These are phyloP conservation scores for Aradophagus sp. DNA, from an alignment of 1,140 invertebrate species.

Conservation along the genomic window DNA sequence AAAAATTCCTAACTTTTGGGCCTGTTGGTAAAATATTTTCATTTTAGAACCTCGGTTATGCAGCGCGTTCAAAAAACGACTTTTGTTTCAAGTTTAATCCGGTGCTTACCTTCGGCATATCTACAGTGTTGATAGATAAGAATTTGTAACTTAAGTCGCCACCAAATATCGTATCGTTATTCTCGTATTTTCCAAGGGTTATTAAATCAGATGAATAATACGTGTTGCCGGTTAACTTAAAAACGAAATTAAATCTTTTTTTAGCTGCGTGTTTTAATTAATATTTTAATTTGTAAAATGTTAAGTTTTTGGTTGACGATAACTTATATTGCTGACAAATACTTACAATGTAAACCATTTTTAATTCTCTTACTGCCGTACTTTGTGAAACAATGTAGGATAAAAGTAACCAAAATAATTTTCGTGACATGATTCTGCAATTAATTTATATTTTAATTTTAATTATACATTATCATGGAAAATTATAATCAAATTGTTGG, in stretches of 20 bases:
- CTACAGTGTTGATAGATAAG: constrained; percentile 51
- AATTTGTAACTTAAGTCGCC: constrained; percentile 57
- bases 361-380: constrained; percentile 17
- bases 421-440: constrained; percentile 20
- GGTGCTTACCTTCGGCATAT: constrained; percentile 60
- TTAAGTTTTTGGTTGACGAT: no score
- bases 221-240: constrained; percentile 59
- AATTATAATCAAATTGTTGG: no score
- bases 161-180: constrained; percentile 23
- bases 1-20: constrained; percentile 59
- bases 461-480: background rate
- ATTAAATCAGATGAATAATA: constrained; percentile 57
- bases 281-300: no score
- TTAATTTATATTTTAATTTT: constrained; percentile 1
- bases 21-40: constrained; percentile 7
- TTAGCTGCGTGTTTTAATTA: no score
- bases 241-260: constrained; percentile 9
- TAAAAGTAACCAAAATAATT: constrained; percentile 15
- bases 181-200: constrained; percentile 13
- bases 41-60: no score
- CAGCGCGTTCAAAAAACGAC: no score
- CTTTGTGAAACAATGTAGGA: constrained; percentile 11
- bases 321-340: no score
- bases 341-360: constrained; percentile 58
- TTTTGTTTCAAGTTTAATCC: no score